Evolutionary conservation across 2,888 invertebrate genomes (phyloP).

Genomic region (Rhaphigaster nebulosa): DNA sequence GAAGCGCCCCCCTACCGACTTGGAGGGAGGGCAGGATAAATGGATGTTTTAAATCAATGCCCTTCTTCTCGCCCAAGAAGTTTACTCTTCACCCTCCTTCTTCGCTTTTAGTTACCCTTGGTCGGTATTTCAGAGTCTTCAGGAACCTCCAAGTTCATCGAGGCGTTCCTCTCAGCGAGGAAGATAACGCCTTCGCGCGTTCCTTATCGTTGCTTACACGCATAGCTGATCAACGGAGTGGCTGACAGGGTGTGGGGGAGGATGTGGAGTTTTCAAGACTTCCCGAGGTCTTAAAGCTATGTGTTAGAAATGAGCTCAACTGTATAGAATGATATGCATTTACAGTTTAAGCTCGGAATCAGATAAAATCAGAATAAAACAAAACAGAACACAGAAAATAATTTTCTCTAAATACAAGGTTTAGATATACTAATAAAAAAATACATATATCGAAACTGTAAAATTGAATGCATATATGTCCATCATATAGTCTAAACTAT

Average conservation of each 20-base stretch:
- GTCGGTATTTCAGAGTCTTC: background rate
- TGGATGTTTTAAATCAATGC: conserved; percentile 48
- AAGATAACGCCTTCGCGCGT: background rate
- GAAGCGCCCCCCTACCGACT: background rate
- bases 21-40: background rate
- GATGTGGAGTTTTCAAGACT: background rate
- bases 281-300: background rate
- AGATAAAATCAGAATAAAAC: background rate
- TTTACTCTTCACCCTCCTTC: conserved; percentile 34
- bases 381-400: background rate
- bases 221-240: conserved; percentile 1
- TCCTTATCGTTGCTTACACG: conserved; percentile 38
- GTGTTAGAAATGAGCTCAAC: background rate
- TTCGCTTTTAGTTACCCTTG: conserved; percentile 2
- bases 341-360: background rate
- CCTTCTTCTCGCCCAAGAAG: conserved; percentile 23
- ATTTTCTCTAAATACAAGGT: too few relatives aligned
- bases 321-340: background rate
- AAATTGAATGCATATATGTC: too few relatives aligned
- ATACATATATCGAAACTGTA: too few relatives aligned
- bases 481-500: too few relatives aligned
- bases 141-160: background rate
- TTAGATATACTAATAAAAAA: too few relatives aligned
- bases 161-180: background rate
- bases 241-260: conserved; percentile 8